Base-by-base conservation (phyloP, 2,888 invertebrate genomes). In the Nomada lathburiana region DNA sequence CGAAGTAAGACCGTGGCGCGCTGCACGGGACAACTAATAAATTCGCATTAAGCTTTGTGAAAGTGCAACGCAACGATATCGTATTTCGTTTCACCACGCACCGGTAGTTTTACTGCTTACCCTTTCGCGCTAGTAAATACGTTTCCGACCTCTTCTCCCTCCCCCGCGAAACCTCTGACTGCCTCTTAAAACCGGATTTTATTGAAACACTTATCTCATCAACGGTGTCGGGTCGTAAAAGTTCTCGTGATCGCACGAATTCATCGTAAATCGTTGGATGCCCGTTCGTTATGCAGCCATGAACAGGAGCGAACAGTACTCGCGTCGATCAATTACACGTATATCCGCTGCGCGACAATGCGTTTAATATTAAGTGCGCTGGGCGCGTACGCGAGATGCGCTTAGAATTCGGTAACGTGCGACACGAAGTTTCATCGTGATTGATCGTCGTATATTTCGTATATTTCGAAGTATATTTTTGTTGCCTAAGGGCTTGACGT, bases 141-240 rank as follows among this genome's bases (percentile, higher is more conserved):
- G 50, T 84, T 85, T 85, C 72, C 76, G 65, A 70, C 73, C 74
- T 62, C 47, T 3, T 13, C 11, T 29, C 52, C 63, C 50, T 18
- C 62, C 53, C 72, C 64, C 59, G 75, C 82, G 64, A 76, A 77
- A 71, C 80, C 80, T 72, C 78, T 47, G 11, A 13, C 76, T 63
- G 83, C 68, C 85, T 80, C 86, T 57, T 82, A 90, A 89, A 89
- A 90, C 82, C 86, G 86, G 82, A 81, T 90, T 92, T 90, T 89
- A 91, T 91, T 87, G 87, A 87, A 88, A 90, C 88, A 86, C 88
- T 90, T 89, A 88, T 89, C 87, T 85, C 71, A 74, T 76, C 83
- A 74, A 85, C 87, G 84, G 80, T 82, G 88, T 87, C 64, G 87
- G 83, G 81, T 71, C 36, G 84, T 86, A 86, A 88, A 90, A 87